Conservation (phyloP, 2,113 vertebrate genomes). For the Trematomus loennbergii region DNA sequence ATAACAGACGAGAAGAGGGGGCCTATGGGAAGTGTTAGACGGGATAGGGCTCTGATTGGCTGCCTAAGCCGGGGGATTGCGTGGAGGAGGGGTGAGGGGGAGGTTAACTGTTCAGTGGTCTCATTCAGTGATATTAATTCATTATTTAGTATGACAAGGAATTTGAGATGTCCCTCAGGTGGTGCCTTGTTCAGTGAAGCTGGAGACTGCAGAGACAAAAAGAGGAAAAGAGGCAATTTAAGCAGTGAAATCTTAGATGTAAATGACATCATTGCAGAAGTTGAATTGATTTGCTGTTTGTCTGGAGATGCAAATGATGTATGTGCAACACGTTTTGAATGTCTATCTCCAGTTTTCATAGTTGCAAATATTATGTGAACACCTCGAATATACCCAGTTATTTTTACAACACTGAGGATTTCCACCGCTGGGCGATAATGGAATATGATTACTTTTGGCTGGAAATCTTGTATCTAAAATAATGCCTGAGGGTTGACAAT, state of each 20-base stretch:
- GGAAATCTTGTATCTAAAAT: conserved; percentile 12
- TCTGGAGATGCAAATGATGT: neutral
- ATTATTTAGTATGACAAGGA: conserved; percentile 72
- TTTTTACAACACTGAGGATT: neutral
- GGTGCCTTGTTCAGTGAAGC: neutral
- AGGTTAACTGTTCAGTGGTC: conserved; percentile 37
- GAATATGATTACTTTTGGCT: neutral
- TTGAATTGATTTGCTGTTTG: conserved; percentile 2
- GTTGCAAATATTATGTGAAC: neutral
- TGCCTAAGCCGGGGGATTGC: conserved; percentile 15
- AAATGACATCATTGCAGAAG: neutral
- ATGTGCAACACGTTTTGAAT: too few relatives aligned
- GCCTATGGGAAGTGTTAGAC: conserved; percentile 30
- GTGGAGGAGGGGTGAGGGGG: conserved; percentile 28
- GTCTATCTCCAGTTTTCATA: too few relatives aligned
- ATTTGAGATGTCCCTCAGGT: conserved; percentile 38
- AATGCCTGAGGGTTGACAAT: neutral
- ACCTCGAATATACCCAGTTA: neutral
- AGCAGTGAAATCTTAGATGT: neutral
- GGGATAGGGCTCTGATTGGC: conserved; percentile 56
- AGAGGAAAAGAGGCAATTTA: neutral
- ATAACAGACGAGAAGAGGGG: conserved; percentile 59
- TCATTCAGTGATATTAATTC: conserved; percentile 72
- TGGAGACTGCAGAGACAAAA: neutral
- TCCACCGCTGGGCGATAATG: neutral